Evolutionary conservation across 1,140 invertebrate genomes (phyloP), one percentile per base, ranked within the genome.

Genomic region (Bacillus rossius): DNA sequence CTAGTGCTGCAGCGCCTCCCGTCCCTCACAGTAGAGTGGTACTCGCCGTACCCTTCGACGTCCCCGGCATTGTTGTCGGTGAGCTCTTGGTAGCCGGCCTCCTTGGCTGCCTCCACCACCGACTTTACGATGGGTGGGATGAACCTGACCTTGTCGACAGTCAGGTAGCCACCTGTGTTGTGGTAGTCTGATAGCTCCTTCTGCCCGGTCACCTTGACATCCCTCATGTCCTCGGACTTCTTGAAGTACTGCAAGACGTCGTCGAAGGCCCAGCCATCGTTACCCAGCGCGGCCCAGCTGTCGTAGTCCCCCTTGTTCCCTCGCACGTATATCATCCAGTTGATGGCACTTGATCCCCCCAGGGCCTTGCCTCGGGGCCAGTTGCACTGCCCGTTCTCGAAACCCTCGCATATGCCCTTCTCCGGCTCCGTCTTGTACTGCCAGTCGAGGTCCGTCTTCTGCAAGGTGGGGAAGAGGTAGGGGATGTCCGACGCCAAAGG

Each of bases 1-100:
- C 86, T 79, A 13, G 79, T 81, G 60, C 80, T 88, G 62, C 83
- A 78, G 20, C 89, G 77, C 13, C 76, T 75, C 1, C 85, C 78
- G 2, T 73, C 75, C 0, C 82, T 17, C 14, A 43, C 29, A 25
- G 53, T 55, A 3, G 17, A 38, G n/a, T 42, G 16, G n/a, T 13
- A 19, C 23, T 19, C 34, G 1, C 37, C 34, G 25, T 42, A 55
- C n/a, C 53, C 53, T 42, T 23, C 13, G 2, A 19, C n/a, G 16
- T 55, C 23, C 5, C 43, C 40, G 7, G 13, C 17, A 49, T 17
- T 55, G 14, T 42, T 23, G 2, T 55, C 53, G 13, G 19, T 17
- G 40, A n/a, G 25, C 13, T 14, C 38, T 14, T 49, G n/a, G 23
- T 55, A 55, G 10, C 53, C 53, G 38, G 43, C 19, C 43, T 55